phyloP scores from a whole-genome alignment of 2,113 vertebrate genomes.

The Gambusia affinis region DNA sequence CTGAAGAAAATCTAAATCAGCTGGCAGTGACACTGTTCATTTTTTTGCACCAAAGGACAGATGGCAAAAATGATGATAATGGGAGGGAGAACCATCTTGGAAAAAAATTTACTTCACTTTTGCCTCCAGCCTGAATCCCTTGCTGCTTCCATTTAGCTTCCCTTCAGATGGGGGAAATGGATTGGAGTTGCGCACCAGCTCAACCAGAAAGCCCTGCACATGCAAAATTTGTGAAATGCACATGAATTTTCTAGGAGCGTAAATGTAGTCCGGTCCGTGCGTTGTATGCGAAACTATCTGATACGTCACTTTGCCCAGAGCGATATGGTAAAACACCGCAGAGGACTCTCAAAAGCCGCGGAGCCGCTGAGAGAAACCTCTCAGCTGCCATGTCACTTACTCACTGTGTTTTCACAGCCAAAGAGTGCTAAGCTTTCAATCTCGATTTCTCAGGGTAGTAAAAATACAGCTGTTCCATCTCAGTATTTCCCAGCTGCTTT shows the following conservation, averaged over 20 bases:
- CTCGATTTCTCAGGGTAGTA: constrained; percentile 24
- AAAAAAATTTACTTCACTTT: constrained; percentile 1
- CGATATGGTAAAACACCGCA: constrained; percentile 39
- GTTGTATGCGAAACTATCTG: constrained; percentile 43
- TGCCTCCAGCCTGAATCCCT: constrained; percentile 4
- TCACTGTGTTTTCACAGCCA: constrained; percentile 46
- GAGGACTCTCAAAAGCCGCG: constrained; percentile 51
- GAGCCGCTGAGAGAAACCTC: constrained; percentile 51
- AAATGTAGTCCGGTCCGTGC: constrained; percentile 30
- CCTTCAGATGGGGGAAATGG: constrained; percentile 12
- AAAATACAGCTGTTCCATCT: constrained; percentile 4
- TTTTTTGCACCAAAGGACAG: not conserved
- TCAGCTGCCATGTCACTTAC: constrained; percentile 56
- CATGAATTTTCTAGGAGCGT: constrained; percentile 49
- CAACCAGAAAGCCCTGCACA: constrained; percentile 33
- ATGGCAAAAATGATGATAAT: constrained; percentile 1
- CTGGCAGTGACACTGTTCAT: not conserved
- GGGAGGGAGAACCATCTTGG: not conserved
- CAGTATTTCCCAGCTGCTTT: constrained; percentile 32
- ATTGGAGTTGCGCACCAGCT: constrained; percentile 23
- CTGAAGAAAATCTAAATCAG: not conserved
- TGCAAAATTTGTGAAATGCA: constrained; percentile 41
- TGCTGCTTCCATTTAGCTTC: not conserved
- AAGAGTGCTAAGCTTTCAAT: constrained; percentile 19
- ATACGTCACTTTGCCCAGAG: constrained; percentile 48